Conservation (phyloP, 2,113 vertebrate genomes). For the Lampris incognitus region DNA sequence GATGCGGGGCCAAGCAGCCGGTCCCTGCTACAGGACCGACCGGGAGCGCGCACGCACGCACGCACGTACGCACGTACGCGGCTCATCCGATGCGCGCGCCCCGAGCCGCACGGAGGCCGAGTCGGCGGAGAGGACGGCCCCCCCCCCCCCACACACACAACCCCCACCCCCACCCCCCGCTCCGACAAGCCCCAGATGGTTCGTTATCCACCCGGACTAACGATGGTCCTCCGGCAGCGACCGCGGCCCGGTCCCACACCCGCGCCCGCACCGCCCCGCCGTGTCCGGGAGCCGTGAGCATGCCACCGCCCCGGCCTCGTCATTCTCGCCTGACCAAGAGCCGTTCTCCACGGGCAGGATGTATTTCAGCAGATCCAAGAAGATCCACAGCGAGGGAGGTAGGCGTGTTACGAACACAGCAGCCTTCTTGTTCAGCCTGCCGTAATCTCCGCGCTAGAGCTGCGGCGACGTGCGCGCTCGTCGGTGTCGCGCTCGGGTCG, state of each 20-base stretch:
- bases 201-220: constrained; percentile 29
- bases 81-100: constrained; percentile 34
- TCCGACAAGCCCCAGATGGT: not conserved
- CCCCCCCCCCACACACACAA: not conserved
- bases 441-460: no score
- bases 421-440: not conserved
- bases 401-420: constrained; percentile 42
- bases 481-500: no score
- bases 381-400: constrained; percentile 87
- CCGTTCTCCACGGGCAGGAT: constrained; percentile 71
- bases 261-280: constrained; percentile 42
- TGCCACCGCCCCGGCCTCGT: constrained; percentile 68
- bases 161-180: not conserved
- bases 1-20: no score
- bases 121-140: not conserved
- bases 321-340: constrained; percentile 51
- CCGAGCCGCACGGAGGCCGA: constrained; percentile 25
- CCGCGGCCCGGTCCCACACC: constrained; percentile 43
- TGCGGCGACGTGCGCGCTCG: no score
- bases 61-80: constrained; percentile 27
- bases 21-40: no score
- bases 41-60: constrained; percentile 30
- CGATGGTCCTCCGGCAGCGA: constrained; percentile 45
- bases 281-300: constrained; percentile 70
- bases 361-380: constrained; percentile 86